These are phyloP conservation scores for Harpagifer antarcticus DNA, from an alignment of 2,797 vertebrate genomes.

Conservation along the genomic window DNA sequence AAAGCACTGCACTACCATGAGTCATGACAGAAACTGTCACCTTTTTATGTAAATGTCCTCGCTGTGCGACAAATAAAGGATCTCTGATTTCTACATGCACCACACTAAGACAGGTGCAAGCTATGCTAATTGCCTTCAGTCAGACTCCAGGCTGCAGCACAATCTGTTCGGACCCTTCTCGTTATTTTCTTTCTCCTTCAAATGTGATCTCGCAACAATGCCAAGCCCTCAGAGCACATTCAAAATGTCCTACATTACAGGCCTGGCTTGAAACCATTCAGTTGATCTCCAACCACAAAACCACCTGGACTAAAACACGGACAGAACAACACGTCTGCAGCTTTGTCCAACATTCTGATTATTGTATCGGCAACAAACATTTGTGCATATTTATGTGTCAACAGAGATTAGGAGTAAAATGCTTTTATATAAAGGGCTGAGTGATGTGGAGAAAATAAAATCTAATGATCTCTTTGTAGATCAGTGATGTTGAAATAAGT, in stretches of 20 bases:
- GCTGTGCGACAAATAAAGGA: too few relatives aligned
- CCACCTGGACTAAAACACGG: slow-evolving; percentile 25
- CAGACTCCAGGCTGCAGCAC: slow-evolving; percentile 75
- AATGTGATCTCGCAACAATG: slow-evolving; percentile 53
- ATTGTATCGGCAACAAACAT: not conserved
- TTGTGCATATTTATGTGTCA: not conserved
- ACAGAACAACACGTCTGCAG: not conserved
- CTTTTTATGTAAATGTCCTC: not conserved
- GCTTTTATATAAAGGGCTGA: not conserved
- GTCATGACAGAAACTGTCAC: slow-evolving; percentile 26
- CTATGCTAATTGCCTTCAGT: slow-evolving; percentile 41
- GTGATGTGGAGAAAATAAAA: too few relatives aligned
- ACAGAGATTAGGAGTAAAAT: not conserved
- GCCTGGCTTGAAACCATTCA: slow-evolving; percentile 6
- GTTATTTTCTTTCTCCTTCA: slow-evolving; percentile 40
- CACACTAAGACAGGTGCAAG: slow-evolving; percentile 47
- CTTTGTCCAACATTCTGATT: not conserved
- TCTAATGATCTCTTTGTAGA: too few relatives aligned
- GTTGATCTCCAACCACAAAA: slow-evolving; percentile 18
- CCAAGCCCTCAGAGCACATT: slow-evolving; percentile 64
- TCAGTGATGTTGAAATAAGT: too few relatives aligned
- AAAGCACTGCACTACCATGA: slow-evolving; percentile 3
- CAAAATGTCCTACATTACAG: slow-evolving; percentile 69
- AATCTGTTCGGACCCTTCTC: slow-evolving; percentile 77
- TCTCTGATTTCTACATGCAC: slow-evolving; percentile 13